These are phyloP conservation scores for Homarus gammarus DNA, from an alignment of 2,888 invertebrate species.

Conservation along the genomic window DNA sequence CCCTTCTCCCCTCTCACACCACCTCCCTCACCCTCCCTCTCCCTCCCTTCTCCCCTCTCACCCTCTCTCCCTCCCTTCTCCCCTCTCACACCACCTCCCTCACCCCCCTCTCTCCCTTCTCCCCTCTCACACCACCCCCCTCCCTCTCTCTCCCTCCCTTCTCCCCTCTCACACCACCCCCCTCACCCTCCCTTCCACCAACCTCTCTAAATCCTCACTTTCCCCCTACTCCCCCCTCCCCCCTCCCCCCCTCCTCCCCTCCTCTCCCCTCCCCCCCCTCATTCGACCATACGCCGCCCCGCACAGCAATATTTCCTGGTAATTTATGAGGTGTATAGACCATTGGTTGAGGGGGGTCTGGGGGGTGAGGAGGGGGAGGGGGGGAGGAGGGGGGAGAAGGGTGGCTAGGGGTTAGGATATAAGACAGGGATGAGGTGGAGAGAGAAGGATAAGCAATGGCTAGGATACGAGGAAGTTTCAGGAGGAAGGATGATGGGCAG, in stretches of 20 bases:
- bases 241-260: neutral
- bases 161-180: neutral
- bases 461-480: too few species aligned
- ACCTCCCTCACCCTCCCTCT: neutral
- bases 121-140: neutral
- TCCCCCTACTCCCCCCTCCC: neutral
- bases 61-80: neutral
- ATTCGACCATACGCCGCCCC: conserved; percentile 19
- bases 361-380: neutral
- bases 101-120: neutral
- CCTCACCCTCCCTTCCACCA: neutral
- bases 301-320: conserved; percentile 35
- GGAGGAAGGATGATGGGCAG: neutral
- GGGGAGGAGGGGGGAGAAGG: neutral
- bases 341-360: conserved; percentile 6
- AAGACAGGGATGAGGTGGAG: neutral
- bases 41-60: neutral
- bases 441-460: neutral
- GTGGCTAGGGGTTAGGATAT: neutral
- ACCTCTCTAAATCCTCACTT: neutral
- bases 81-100: neutral
- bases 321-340: conserved; percentile 59
- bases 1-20: neutral
- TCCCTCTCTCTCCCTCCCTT: neutral
- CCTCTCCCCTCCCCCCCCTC: neutral